Percentiles rank a stretch among this genome's conserved stretches.
phyloP scores from a whole-genome alignment of 2,797 vertebrate species.

The Myripristis murdjan region DNA sequence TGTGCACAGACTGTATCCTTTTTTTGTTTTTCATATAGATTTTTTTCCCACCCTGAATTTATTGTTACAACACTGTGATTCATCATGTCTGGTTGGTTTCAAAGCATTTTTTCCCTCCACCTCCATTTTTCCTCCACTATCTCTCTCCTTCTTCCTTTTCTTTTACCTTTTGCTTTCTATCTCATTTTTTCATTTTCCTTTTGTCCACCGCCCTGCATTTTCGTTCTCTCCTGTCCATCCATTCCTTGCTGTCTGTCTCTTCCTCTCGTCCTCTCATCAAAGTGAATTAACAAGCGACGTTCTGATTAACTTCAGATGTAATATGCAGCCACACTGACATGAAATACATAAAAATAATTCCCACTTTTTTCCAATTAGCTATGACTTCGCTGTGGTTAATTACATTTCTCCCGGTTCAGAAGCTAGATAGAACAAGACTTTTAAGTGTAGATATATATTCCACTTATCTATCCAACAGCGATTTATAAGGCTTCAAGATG shows the following conservation, averaged over 20 bases:
- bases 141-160: not conserved
- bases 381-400: conserved; percentile 75
- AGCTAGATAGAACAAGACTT: conserved; percentile 61
- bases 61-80: too few relatives aligned
- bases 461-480: conserved; percentile 62
- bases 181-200: not conserved
- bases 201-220: conserved; percentile 7
- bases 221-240: conserved; percentile 34
- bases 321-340: conserved; percentile 62
- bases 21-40: too few relatives aligned
- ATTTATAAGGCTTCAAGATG: conserved; percentile 68
- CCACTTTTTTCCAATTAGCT: conserved; percentile 73
- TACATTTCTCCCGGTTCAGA: conserved; percentile 73
- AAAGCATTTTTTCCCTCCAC: too few relatives aligned
- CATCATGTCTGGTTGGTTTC: too few relatives aligned
- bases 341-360: conserved; percentile 70
- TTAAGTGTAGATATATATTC: conserved; percentile 64
- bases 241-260: conserved; percentile 22
- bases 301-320: conserved; percentile 72
- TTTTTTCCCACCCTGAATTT: too few relatives aligned
- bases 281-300: conserved; percentile 73
- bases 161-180: not conserved
- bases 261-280: conserved; percentile 50
- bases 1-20: too few relatives aligned
- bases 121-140: too few relatives aligned